A percentile compares a stretch with the other conserved stretches of the same genome.
Conservation (phyloP, 2,797 vertebrate species). For the Leucoraja ocellata region DNA sequence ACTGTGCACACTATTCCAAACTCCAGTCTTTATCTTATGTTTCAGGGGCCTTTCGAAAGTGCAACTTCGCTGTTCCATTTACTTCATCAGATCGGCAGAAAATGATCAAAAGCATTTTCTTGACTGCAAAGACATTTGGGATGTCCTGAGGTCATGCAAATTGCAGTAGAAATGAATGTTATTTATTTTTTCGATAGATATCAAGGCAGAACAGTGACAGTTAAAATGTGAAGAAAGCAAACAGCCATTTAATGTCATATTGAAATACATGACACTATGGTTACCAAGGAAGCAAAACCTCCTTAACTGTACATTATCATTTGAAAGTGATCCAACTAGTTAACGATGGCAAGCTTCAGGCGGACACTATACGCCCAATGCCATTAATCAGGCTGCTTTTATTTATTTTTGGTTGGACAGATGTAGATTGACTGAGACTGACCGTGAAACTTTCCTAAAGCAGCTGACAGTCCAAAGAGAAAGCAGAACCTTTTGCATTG, state of each 20-base stretch:
- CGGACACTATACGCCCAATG: not conserved
- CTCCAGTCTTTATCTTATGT: not conserved
- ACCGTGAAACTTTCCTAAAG: not conserved
- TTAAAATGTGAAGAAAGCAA: not conserved
- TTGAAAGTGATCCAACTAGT: slow-evolving; percentile 4
- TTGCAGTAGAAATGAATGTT: not conserved
- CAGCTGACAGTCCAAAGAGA: not conserved
- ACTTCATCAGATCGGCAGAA: not conserved
- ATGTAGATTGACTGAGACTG: not conserved
- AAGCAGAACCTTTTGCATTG: not conserved
- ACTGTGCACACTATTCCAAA: too few species aligned
- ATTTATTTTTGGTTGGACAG: slow-evolving; percentile 3
- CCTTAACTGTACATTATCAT: not conserved
- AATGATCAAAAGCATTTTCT: not conserved
- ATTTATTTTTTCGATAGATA: not conserved
- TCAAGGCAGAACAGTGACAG: not conserved
- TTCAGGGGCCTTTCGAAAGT: not conserved
- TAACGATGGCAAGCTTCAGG: not conserved
- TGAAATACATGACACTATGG: not conserved
- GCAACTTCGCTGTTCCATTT: not conserved
- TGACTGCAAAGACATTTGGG: not conserved
- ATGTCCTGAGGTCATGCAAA: not conserved
- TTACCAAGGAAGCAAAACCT: not conserved
- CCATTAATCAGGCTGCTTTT: not conserved
- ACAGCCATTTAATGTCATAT: not conserved